Percentiles rank a stretch among this genome's conserved stretches.
phyloP scores from a whole-genome alignment of 2,888 invertebrate species.

The Lepas anatifera region DNA sequence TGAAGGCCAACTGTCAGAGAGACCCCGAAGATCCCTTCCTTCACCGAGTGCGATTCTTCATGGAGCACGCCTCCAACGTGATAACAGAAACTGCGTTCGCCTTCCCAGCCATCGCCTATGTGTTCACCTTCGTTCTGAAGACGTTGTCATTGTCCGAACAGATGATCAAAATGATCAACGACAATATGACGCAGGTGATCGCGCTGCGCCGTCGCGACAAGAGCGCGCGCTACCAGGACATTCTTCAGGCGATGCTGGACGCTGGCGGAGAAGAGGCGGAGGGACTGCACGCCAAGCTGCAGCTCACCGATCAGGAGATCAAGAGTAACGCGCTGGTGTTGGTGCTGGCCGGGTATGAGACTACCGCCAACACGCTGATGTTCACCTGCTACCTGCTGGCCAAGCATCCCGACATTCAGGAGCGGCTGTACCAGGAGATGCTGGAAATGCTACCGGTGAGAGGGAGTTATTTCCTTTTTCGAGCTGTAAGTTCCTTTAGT shows the following conservation, averaged over 20 bases:
- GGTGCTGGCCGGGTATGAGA: constrained; percentile 42
- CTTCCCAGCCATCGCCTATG: constrained; percentile 28
- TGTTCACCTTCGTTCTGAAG: constrained; percentile 27
- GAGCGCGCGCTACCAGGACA: constrained; percentile 28
- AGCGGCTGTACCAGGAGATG: constrained; percentile 23
- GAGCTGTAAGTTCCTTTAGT: too few relatives aligned
- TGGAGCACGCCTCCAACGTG: constrained; percentile 29
- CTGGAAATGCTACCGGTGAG: constrained; percentile 1
- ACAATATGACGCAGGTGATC: constrained; percentile 29
- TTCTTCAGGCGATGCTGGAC: constrained; percentile 30
- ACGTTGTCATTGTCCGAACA: constrained; percentile 29
- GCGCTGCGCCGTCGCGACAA: constrained; percentile 25
- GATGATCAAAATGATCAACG: constrained; percentile 30
- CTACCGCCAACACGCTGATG: constrained; percentile 39
- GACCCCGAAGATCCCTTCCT: constrained; percentile 34
- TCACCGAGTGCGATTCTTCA: constrained; percentile 28
- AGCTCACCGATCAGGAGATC: constrained; percentile 31
- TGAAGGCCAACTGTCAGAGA: constrained; percentile 34
- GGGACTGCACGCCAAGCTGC: background rate
- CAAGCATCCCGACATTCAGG: constrained; percentile 24
- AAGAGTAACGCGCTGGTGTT: constrained; percentile 37
- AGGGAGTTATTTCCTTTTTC: too few relatives aligned
- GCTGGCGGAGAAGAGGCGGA: constrained; percentile 6
- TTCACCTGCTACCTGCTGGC: constrained; percentile 31
- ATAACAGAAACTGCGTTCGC: constrained; percentile 29